Base-by-base conservation (phyloP, 2,113 vertebrate genomes). In the Hypanus sabinus region DNA sequence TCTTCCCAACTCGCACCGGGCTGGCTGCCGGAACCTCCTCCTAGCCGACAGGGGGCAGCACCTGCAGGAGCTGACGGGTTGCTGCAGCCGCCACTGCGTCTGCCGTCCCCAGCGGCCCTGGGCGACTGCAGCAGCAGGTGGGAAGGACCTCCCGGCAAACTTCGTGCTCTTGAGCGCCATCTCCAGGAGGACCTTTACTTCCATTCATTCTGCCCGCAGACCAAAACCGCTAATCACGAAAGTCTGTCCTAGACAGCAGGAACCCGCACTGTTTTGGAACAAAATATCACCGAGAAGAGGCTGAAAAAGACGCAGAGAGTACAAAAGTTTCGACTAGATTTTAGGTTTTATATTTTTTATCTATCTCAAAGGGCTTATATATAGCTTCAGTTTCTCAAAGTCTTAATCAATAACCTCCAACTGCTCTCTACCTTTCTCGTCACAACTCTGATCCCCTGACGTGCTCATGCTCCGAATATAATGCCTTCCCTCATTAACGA, bases 1-100 rank as follows among this genome's bases (percentile, higher is more conserved):
- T 94, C 94, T 96, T 95, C 96, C 97, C 97, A 97, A 95, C 96
- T 95, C 97, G 96, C 97, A 94, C 95, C 94, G 96, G 96, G 95
- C 30, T 57, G 33, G 76, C 55, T 27, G 36, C 36, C 10, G 36
- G 9, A 33, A 18, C 1, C 24, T 77, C 55, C 70, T 30, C 11
- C 0, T 36, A 0, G 12, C 76, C 76, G 27, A 57, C n/a, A 79
- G 94, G 94, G 80, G 85, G 81, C 94, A 24, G 22, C 6, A 1
- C 36, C 16, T 46, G 27, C 57, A 0, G 33, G 60, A 8, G 36
- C 55, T 7, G 0, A 9, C 1, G 46, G 46, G 46, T 46, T 46
- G 46, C 75, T 10, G 10, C 27, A 77, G 30, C 27, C 20, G 73
- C 27, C 73, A 4, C 27, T 22, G 5, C 30, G 2, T 6, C 30